Evolutionary conservation across 2,888 invertebrate genomes (phyloP), one percentile per base, ranked within the genome.

Genomic region (Rhopalosiphum nymphaeae): DNA sequence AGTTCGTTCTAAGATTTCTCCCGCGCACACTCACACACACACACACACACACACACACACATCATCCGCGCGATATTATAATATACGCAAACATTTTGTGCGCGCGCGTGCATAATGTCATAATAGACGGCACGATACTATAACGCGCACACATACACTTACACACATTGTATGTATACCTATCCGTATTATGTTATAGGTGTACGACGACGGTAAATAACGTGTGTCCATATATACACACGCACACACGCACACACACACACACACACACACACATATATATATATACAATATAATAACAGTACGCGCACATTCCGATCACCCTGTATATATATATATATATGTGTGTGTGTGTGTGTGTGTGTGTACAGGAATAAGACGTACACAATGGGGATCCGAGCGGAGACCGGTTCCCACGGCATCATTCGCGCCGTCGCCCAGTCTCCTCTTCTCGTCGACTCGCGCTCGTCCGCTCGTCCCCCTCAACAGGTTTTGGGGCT

Each of bases 371-470:
- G 67, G 67, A 49, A 89, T 46, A 49, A 57, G 93, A 85, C 53
- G 89, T 67, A 88, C 86, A 94, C 90, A 94, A 90, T 93, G 93
- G 85, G 36, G 57, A 89, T 84, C 57, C 49, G 29, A 90, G 36
- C 44, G 7, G 94, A 86, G 94, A 94, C 94, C 94, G 94, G 94
- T 94, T 94, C 94, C 94, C 94, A 94, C 94, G 93, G 93, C 93
- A 84, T 78, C 93, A n/a, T 89, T 46, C 87, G 78, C 53, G 89
- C 36, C 86, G 92, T 67, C 87, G 92, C 67, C 92, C 87, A 92
- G 92, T 92, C 92, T 92, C 87, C 87, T 92, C 87, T 87, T 86
- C 56, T 36, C 91, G 84, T 91, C 91, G 67, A n/a, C 67, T 46
- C 0, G 16, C 53, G 53, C 16, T 53, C 53, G 53, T 1, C 13